Percentiles rank a stretch among this genome's conserved stretches.
Evolutionary conservation across 1,140 invertebrate genomes (phyloP).

Genomic region (Brachionus manjavacas): DNA sequence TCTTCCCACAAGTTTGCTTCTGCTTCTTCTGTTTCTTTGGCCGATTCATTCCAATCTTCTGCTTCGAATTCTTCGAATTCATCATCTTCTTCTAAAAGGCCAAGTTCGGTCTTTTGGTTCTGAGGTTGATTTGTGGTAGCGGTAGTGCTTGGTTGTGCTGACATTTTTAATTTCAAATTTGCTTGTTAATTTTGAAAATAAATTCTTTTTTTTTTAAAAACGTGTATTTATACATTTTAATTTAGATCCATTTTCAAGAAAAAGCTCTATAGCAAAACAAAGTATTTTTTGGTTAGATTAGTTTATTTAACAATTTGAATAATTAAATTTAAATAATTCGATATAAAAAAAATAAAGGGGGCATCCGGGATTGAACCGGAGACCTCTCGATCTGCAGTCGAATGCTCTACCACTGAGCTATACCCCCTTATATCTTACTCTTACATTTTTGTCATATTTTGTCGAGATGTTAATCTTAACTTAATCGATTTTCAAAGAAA

Average conservation of each 20-base stretch:
- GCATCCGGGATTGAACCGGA: slow-evolving; percentile 36
- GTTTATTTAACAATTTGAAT: neutral
- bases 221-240: slow-evolving; percentile 16
- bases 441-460: neutral
- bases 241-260: neutral
- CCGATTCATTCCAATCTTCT: slow-evolving; percentile 37
- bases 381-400: slow-evolving; percentile 36
- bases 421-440: neutral
- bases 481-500: neutral
- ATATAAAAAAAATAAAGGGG: neutral
- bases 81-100: slow-evolving; percentile 39
- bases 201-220: neutral
- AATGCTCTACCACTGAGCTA: slow-evolving; percentile 37
- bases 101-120: slow-evolving; percentile 17
- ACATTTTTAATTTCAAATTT: slow-evolving; percentile 23
- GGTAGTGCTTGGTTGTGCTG: neutral
- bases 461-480: neutral
- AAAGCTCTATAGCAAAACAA: neutral
- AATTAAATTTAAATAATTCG: neutral
- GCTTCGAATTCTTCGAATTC: slow-evolving; percentile 42
- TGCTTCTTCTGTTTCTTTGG: slow-evolving; percentile 10
- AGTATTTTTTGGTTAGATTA: neutral
- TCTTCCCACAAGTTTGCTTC: slow-evolving; percentile 40
- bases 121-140: neutral
- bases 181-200: slow-evolving; percentile 23